Base-by-base conservation (phyloP, 2,113 vertebrate genomes). In the Circaetus gallicus region DNA sequence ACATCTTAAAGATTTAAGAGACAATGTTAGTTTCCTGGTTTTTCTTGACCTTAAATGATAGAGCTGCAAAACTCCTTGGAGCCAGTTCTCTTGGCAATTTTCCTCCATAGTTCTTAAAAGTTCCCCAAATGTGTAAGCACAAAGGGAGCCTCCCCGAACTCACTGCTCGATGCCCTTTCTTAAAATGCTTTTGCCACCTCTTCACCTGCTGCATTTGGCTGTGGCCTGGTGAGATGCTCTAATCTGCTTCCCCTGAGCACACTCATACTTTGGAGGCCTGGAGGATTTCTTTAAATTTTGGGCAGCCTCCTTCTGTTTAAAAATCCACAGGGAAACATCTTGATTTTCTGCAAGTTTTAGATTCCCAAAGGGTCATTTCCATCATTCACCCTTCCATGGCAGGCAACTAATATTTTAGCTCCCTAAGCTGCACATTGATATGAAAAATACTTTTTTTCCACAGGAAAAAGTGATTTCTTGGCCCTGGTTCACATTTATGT, bases 1-100 rank as follows among this genome's bases (percentile, higher is more conserved):
- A 85, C 86, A 85, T 93, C 82, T 91, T 80, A 87, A 96, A 95
- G 90, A 89, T 95, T 95, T 87, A 96, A 78, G 58, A 93, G 66
- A 79, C 77, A 82, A 53, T 59, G 55, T 90, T 88, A 31, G 31
- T 71, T 82, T 93, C 56, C 52, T 80, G 53, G 1, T 70, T 83
- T 85, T 79, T 79, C 45, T 82, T 85, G 58, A 72, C 59, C 83
- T 91, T 53, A 92, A 94, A 77, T 73, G 72, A 77, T 70, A 55
- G 70, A 90, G 26, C 53, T 89, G 83, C 80, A 85, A 87, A 95
- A 85, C 18, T 55, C 58, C 79, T 55, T 67, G n/a, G 53, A 91
- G 62, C 6, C 53, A 61, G 36, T 58, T 93, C 20, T 93, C 38
- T 69, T 5, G 1, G 24, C 49, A 61, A 45, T 53, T 90, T 78